phyloP scores from a whole-genome alignment of 2,113 vertebrate species.

The Saimiri boliviensis region DNA sequence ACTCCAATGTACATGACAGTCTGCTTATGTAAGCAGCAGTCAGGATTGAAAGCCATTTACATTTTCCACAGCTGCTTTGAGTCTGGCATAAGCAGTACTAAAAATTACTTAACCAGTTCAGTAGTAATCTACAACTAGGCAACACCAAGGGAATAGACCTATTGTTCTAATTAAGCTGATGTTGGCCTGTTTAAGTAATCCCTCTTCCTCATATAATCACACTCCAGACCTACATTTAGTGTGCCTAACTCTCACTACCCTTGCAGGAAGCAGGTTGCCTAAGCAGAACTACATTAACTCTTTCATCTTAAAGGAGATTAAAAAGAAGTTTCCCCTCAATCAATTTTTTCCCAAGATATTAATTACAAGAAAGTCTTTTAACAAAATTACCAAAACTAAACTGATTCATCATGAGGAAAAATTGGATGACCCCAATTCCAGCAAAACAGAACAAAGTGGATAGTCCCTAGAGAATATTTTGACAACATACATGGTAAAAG shows the following conservation, averaged over 20 bases:
- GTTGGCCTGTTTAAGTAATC: neutral
- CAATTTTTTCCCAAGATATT: neutral
- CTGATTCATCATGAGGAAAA: neutral
- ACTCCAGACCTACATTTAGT: neutral
- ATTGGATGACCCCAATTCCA: neutral
- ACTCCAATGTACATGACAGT: neutral
- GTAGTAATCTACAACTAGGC: slow-evolving; percentile 17
- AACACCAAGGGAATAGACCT: neutral
- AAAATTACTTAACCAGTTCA: slow-evolving; percentile 44
- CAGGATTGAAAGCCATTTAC: slow-evolving; percentile 16
- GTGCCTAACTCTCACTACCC: neutral
- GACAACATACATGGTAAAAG: neutral
- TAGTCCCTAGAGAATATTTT: neutral
- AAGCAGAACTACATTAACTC: neutral
- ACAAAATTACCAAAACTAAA: neutral
- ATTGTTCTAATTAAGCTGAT: slow-evolving; percentile 4
- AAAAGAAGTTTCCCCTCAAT: neutral
- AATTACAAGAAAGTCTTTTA: neutral
- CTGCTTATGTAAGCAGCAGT: slow-evolving; percentile 19
- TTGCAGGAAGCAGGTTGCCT: neutral
- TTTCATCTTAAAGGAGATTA: neutral
- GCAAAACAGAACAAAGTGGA: slow-evolving; percentile 1
- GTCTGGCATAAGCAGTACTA: neutral
- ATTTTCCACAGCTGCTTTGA: neutral
- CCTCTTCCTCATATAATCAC: neutral